phyloP scores from a whole-genome alignment of 2,113 vertebrate genomes.

The Brachyhypopomus occidentalis region DNA sequence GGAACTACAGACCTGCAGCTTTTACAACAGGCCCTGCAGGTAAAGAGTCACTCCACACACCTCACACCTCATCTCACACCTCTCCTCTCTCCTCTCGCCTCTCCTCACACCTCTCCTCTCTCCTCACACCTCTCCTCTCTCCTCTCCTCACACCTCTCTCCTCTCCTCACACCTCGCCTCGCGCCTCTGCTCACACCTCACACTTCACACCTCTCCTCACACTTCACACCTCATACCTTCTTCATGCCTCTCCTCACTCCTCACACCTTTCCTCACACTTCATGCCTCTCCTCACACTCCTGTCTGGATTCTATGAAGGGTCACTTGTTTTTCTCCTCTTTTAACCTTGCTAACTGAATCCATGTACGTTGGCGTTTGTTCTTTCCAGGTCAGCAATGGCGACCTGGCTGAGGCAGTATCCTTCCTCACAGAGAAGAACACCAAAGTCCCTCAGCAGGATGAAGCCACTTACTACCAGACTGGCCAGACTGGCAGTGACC shows the following conservation, averaged over 20 bases:
- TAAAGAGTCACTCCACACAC: conserved; percentile 57
- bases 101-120: too few relatives aligned
- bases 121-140: too few relatives aligned
- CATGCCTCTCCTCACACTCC: too few relatives aligned
- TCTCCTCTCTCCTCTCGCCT: too few relatives aligned
- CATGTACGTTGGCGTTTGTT: background rate
- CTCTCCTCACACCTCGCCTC: too few relatives aligned
- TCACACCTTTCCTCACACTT: background rate
- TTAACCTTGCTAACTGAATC: background rate
- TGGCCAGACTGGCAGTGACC: conserved; percentile 87
- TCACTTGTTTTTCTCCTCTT: background rate
- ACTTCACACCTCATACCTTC: too few relatives aligned
- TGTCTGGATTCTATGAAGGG: background rate
- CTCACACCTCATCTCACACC: background rate
- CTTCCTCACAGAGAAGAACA: conserved; percentile 92
- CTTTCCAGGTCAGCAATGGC: conserved; percentile 89
- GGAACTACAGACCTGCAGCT: conserved; percentile 95
- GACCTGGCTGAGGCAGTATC: conserved; percentile 93
- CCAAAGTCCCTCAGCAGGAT: conserved; percentile 90
- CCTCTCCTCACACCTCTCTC: too few relatives aligned
- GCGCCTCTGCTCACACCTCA: too few relatives aligned
- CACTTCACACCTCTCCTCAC: too few relatives aligned
- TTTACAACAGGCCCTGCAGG: conserved; percentile 96
- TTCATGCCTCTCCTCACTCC: background rate
- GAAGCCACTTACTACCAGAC: conserved; percentile 93